Conservation (phyloP, 2,888 invertebrate species). For the Troides aeacus region DNA sequence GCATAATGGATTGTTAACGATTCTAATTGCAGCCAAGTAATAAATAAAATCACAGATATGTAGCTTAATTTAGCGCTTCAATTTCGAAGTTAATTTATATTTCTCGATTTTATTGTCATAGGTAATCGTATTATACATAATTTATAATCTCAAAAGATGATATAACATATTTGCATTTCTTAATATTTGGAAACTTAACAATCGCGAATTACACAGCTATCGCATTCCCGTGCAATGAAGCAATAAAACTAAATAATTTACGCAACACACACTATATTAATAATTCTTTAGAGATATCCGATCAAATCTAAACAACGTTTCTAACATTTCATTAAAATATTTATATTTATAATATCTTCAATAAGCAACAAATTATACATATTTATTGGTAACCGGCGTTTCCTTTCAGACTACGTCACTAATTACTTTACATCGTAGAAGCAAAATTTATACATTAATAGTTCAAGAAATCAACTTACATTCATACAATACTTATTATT, state of each 20-base stretch:
- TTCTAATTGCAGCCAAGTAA: slow-evolving; percentile 62
- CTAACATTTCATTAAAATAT: slow-evolving; percentile 71
- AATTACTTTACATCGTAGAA: slow-evolving; percentile 72
- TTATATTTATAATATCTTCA: slow-evolving; percentile 73
- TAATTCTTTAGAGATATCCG: slow-evolving; percentile 53
- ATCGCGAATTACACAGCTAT: slow-evolving; percentile 38
- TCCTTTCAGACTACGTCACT: slow-evolving; percentile 77
- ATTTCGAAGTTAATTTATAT: slow-evolving; percentile 48
- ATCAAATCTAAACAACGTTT: slow-evolving; percentile 68
- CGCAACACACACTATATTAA: slow-evolving; percentile 64
- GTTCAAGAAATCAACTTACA: slow-evolving; percentile 67
- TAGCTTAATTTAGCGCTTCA: slow-evolving; percentile 66
- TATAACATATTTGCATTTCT: slow-evolving; percentile 58
- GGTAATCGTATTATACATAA: slow-evolving; percentile 44
- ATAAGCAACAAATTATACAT: slow-evolving; percentile 77
- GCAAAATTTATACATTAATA: slow-evolving; percentile 70
- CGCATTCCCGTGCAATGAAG: slow-evolving; percentile 39
- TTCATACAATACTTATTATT: slow-evolving; percentile 56
- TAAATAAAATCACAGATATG: slow-evolving; percentile 78
- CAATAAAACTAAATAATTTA: slow-evolving; percentile 69
- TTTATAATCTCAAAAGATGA: slow-evolving; percentile 62
- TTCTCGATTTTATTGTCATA: slow-evolving; percentile 22
- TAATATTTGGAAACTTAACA: slow-evolving; percentile 76
- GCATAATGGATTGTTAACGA: slow-evolving; percentile 36
- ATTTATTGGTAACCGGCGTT: slow-evolving; percentile 80